Percentiles rank a stretch among this genome's conserved stretches.
Conservation (phyloP, 2,797 vertebrate genomes). For the Squalus acanthias region DNA sequence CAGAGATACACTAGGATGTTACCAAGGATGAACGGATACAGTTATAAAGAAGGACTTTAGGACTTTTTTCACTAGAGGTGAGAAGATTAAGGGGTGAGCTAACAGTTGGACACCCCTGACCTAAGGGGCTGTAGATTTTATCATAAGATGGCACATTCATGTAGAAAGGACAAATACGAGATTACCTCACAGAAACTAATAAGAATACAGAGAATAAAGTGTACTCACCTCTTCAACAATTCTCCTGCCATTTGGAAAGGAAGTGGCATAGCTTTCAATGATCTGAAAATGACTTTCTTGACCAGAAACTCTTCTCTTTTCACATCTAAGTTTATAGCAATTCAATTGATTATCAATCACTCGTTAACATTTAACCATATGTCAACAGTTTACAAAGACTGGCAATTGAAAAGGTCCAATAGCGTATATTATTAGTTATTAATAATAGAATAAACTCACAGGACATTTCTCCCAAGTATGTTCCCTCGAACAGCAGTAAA, state of each 20-base stretch:
- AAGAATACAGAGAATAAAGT: not conserved
- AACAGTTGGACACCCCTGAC: not conserved
- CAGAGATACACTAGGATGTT: not conserved
- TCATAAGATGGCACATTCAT: not conserved
- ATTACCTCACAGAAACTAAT: not conserved
- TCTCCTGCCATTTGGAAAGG: conserved; percentile 21
- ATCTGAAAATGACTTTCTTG: not conserved
- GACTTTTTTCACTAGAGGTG: not conserved
- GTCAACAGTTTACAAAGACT: not conserved
- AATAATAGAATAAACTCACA: not conserved
- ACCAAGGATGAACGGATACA: not conserved
- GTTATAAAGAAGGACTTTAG: not conserved
- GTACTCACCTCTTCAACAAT: conserved; percentile 23
- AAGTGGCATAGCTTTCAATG: not conserved
- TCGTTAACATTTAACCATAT: not conserved
- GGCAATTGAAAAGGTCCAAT: not conserved
- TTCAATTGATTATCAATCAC: not conserved
- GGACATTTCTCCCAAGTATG: not conserved
- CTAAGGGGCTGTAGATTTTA: not conserved
- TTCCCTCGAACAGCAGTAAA: not conserved
- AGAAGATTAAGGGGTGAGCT: not conserved
- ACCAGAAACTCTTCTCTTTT: not conserved
- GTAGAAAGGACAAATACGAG: not conserved
- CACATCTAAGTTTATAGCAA: not conserved
- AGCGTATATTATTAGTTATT: not conserved